These are phyloP conservation scores for Monochamus saltuarius DNA, from an alignment of 1,140 invertebrate genomes.

Conservation along the genomic window DNA sequence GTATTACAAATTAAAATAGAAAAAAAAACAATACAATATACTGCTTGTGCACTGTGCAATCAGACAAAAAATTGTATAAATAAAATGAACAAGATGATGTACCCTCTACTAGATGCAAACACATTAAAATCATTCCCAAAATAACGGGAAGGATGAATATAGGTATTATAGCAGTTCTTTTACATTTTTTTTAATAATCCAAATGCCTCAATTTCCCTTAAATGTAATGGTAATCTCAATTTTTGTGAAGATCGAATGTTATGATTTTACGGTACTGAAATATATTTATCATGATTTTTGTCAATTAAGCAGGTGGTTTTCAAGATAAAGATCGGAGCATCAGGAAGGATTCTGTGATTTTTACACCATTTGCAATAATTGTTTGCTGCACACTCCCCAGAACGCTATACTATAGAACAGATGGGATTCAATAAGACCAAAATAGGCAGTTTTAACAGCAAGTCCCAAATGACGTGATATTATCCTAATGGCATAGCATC, in stretches of 20 bases:
- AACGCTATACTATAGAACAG: not conserved
- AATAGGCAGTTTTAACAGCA: conserved; percentile 4
- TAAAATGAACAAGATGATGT: too few species aligned
- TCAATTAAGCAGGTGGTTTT: conserved; percentile 9
- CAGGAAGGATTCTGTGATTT: conserved; percentile 5
- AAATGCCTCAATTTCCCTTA: conserved; percentile 1
- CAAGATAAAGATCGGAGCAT: conserved; percentile 5
- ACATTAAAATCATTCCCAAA: conserved; percentile 2
- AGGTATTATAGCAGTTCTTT: conserved; percentile 2
- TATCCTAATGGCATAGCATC: too few species aligned
- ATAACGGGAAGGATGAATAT: not conserved
- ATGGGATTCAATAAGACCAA: conserved; percentile 7
- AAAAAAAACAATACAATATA: too few species aligned
- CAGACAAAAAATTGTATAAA: too few species aligned
- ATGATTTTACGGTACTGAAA: not conserved
- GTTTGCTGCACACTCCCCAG: not conserved
- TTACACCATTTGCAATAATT: not conserved
- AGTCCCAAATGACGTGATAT: too few species aligned
- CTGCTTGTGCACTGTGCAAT: too few species aligned
- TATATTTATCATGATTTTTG: conserved; percentile 12
- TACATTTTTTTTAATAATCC: conserved; percentile 3
- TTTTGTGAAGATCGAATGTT: conserved; percentile 7
- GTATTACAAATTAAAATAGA: too few species aligned
- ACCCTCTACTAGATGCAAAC: too few species aligned
- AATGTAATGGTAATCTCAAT: conserved; percentile 1